Percentiles rank a stretch among this genome's conserved stretches.
phyloP scores from a whole-genome alignment of 2,797 vertebrate species.

The Arctocebus calabarensis region DNA sequence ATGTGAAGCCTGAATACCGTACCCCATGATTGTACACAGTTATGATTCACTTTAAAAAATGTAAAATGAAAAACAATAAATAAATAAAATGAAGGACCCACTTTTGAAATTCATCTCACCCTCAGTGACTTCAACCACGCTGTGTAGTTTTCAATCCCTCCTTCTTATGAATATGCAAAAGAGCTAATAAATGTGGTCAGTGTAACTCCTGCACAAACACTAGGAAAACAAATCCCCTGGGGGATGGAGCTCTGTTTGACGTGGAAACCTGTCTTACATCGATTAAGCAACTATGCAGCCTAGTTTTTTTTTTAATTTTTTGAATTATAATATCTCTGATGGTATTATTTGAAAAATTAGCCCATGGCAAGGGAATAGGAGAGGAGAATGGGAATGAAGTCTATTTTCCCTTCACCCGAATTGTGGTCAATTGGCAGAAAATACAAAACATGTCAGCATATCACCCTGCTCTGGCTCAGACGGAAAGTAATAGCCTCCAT shows the following conservation, averaged over 20 bases:
- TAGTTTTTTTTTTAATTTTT: slow-evolving; percentile 57
- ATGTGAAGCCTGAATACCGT: too few relatives aligned
- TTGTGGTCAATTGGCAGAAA: slow-evolving; percentile 61
- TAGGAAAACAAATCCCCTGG: background rate
- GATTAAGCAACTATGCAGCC: background rate
- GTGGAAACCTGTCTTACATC: background rate
- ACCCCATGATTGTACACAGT: too few relatives aligned
- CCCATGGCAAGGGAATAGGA: slow-evolving; percentile 9
- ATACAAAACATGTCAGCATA: slow-evolving; percentile 22
- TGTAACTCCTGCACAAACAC: background rate
- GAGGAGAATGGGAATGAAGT: background rate
- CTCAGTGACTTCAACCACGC: background rate
- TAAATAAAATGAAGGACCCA: background rate
- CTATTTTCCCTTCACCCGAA: background rate
- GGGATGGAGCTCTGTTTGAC: background rate
- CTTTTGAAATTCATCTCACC: background rate
- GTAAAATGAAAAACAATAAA: too few relatives aligned
- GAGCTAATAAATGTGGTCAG: background rate
- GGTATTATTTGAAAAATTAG: slow-evolving; percentile 56
- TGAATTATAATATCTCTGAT: slow-evolving; percentile 31
- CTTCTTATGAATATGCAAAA: slow-evolving; percentile 50
- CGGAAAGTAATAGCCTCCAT: background rate
- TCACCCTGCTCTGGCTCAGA: slow-evolving; percentile 9
- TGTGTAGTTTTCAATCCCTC: background rate
- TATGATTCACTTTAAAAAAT: too few relatives aligned